phyloP scores from a whole-genome alignment of 2,113 vertebrate species.

The Anseranas semipalmata region DNA sequence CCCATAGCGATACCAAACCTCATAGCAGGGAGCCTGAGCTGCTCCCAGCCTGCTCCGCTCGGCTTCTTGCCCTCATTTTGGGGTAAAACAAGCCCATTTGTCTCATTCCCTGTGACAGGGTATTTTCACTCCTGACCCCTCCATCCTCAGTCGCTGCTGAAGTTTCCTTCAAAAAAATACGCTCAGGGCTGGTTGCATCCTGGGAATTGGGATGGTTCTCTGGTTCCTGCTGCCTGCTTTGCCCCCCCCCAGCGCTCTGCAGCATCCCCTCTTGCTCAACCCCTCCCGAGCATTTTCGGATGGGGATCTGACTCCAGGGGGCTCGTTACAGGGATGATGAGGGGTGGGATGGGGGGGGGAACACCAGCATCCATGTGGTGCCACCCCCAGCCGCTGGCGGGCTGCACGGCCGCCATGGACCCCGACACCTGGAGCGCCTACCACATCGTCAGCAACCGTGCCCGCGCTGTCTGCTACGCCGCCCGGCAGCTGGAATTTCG shows the following conservation, averaged over 20 bases:
- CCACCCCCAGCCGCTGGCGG: slow-evolving; percentile 73
- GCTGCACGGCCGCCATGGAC: slow-evolving; percentile 83
- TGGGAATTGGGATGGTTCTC: too few species aligned
- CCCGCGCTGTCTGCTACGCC: slow-evolving; percentile 82
- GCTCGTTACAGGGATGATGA: not conserved
- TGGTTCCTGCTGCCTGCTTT: too few species aligned
- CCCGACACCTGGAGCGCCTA: slow-evolving; percentile 85
- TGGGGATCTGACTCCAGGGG: not conserved
- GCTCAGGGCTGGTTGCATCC: too few species aligned
- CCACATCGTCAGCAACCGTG: slow-evolving; percentile 86
- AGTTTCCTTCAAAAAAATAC: not conserved
- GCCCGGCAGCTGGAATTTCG: slow-evolving; percentile 84
- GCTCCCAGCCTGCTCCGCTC: not conserved
- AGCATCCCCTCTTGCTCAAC: too few species aligned
- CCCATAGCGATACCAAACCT: too few species aligned
- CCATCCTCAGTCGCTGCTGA: fast-evolving
- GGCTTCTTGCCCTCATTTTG: not conserved
- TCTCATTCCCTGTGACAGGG: fast-evolving
- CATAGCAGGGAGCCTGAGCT: fast-evolving
- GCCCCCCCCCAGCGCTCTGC: too few species aligned
- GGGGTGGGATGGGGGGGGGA: not conserved
- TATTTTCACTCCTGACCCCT: fast-evolving
- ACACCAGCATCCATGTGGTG: not conserved
- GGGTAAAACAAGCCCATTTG: not conserved
- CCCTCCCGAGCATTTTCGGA: fast-evolving